Evolutionary conservation across 2,888 invertebrate species (phyloP).

Genomic region (Toxonevra muliebris): DNA sequence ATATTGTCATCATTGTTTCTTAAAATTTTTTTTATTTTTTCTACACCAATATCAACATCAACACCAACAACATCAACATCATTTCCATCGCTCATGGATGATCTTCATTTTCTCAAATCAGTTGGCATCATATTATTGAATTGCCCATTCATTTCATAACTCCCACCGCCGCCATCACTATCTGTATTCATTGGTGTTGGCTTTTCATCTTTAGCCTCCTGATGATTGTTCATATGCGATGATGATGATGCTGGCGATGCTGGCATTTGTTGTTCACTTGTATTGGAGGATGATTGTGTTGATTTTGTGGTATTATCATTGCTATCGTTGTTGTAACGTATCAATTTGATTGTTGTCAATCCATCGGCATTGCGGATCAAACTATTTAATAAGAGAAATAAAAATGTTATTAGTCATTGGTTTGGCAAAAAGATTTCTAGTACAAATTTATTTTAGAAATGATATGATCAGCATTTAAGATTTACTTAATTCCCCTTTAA

Average conservation of each 20-base stretch:
- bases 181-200: conserved; percentile 43
- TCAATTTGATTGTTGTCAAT: conserved; percentile 64
- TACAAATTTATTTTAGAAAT: too few relatives aligned
- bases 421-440: too few relatives aligned
- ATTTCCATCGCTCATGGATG: background rate
- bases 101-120: conserved; percentile 49
- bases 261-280: conserved; percentile 4
- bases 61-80: too few relatives aligned
- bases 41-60: background rate
- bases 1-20: conserved; percentile 21
- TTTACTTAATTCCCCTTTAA: too few relatives aligned
- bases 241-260: conserved; percentile 35
- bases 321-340: conserved; percentile 57
- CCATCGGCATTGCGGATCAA: conserved; percentile 65
- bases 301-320: conserved; percentile 36
- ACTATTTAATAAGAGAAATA: conserved; percentile 43
- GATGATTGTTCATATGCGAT: conserved; percentile 2
- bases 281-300: conserved; percentile 33
- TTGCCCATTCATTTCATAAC: conserved; percentile 34
- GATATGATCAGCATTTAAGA: too few relatives aligned
- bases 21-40: background rate
- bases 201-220: conserved; percentile 26
- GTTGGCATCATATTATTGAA: conserved; percentile 39
- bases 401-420: background rate
- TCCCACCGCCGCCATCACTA: conserved; percentile 45